Conservation (phyloP, 1,140 invertebrate species). For the Drosophila miranda region DNA sequence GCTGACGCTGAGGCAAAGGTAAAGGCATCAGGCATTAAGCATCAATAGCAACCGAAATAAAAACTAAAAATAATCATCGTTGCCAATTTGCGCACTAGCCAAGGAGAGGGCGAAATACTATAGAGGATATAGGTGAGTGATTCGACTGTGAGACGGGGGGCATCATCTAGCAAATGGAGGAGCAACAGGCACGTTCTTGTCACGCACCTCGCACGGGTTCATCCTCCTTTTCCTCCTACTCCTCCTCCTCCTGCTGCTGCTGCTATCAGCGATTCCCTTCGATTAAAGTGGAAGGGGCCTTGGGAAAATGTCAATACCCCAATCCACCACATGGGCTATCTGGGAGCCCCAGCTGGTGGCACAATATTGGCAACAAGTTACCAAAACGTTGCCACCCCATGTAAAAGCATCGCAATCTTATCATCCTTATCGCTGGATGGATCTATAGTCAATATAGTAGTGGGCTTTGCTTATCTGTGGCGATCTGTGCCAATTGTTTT, state of each 20-base stretch:
- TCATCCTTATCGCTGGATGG: constrained; percentile 31
- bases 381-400: constrained; percentile 1
- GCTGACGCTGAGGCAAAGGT: background rate
- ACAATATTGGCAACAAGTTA: background rate
- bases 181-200: constrained; percentile 7
- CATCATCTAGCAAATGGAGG: too few species aligned
- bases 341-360: background rate
- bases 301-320: constrained; percentile 14
- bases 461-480: constrained; percentile 19
- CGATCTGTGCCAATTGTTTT: constrained; percentile 26
- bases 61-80: constrained; percentile 16
- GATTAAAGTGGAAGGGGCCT: background rate
- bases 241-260: too few species aligned
- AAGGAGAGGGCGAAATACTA: constrained; percentile 24
- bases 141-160: too few species aligned
- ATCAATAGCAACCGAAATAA: constrained; percentile 11
- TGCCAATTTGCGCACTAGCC: constrained; percentile 60
- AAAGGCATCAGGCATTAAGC: background rate
- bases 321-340: background rate
- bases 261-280: too few species aligned
- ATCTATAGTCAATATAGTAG: constrained; percentile 14
- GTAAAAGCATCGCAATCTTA: constrained; percentile 40
- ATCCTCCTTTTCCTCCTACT: background rate
- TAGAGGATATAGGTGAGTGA: constrained; percentile 15
- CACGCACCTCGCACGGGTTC: constrained; percentile 28